Conservation (phyloP, 2,888 invertebrate genomes). For the Matsumyia berberina region DNA sequence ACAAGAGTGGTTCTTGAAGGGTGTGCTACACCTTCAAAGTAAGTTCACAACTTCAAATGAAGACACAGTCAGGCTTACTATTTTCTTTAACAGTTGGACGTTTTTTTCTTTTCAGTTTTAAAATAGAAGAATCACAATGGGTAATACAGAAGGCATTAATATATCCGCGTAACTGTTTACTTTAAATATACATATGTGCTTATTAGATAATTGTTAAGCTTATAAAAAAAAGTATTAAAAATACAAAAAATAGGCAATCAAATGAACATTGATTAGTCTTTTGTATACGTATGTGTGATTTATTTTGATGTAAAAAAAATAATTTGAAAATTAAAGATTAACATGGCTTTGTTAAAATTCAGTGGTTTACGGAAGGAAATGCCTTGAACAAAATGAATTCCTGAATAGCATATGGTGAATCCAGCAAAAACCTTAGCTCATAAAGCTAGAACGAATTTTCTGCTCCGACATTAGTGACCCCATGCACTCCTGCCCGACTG, state of each 20-base stretch:
- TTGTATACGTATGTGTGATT: slow-evolving; percentile 23
- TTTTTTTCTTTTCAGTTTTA: slow-evolving; percentile 51
- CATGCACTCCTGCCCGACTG: no score
- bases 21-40: slow-evolving; percentile 62
- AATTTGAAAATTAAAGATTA: slow-evolving; percentile 15
- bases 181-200: slow-evolving; percentile 67
- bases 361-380: neutral
- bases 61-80: neutral
- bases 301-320: slow-evolving; percentile 22
- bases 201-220: slow-evolving; percentile 68
- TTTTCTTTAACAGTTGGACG: slow-evolving; percentile 19
- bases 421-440: no score
- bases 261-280: slow-evolving; percentile 22
- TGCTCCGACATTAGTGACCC: no score
- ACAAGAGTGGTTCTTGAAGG: slow-evolving; percentile 91
- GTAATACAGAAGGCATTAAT: slow-evolving; percentile 65
- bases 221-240: slow-evolving; percentile 57
- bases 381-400: no score
- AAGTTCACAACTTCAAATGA: slow-evolving; percentile 21
- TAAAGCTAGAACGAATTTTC: no score
- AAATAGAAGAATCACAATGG: slow-evolving; percentile 44
- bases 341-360: slow-evolving; percentile 4
- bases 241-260: slow-evolving; percentile 49
- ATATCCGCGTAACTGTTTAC: slow-evolving; percentile 67
- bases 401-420: neutral